These are phyloP conservation scores for Chaitophorus viminalis DNA, from an alignment of 2,888 invertebrate species.

Conservation along the genomic window DNA sequence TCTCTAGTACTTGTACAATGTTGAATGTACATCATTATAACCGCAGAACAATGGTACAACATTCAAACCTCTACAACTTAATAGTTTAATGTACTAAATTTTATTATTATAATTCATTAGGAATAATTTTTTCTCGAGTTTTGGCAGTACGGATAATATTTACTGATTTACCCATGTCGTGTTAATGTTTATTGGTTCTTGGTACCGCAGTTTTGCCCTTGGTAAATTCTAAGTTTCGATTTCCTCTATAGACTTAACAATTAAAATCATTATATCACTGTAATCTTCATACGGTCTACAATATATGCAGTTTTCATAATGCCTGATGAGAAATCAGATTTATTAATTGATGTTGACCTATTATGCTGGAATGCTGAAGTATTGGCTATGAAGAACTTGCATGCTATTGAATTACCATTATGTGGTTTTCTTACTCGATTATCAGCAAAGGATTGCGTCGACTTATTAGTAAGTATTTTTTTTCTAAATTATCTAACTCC, in stretches of 20 bases:
- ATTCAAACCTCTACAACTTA: no score
- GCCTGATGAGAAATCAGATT: constrained; percentile 9
- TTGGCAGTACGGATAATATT: not conserved
- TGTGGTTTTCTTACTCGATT: not conserved
- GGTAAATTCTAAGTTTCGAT: no score
- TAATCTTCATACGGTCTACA: not conserved
- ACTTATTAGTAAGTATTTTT: constrained; percentile 25
- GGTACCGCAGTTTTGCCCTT: no score
- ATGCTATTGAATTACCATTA: constrained; percentile 10
- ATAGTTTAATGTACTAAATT: no score
- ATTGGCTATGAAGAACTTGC: not conserved
- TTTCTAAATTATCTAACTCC: not conserved
- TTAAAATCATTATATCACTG: no score
- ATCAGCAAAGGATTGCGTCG: constrained; percentile 11
- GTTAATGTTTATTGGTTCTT: not conserved
- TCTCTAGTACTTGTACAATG: no score
- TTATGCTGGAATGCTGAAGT: not conserved
- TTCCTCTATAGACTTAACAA: not conserved
- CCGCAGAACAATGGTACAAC: no score
- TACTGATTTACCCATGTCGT: not conserved
- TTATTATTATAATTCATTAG: no score
- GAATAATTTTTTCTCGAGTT: not conserved
- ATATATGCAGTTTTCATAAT: constrained; percentile 2
- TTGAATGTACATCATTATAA: no score
- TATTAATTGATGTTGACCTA: not conserved